These are phyloP conservation scores for Palythoa heliodiscus DNA, from an alignment of 92 coral and sea anemone genomes.

Conservation along the genomic window DNA sequence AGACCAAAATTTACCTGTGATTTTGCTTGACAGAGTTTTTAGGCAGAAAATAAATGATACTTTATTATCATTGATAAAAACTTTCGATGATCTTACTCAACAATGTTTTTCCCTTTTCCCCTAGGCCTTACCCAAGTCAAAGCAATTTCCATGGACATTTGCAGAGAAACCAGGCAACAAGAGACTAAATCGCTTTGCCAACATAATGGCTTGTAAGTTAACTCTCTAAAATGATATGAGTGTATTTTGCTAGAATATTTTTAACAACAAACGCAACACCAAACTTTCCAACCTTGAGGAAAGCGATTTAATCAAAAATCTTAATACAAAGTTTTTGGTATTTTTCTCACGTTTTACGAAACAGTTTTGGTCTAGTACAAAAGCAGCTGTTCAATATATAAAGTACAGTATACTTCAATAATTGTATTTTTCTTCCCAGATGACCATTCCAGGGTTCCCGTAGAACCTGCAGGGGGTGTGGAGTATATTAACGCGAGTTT, in stretches of 20 bases:
- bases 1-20: no score
- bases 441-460: conserved; percentile 81
- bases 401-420: background rate
- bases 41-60: no score
- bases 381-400: background rate
- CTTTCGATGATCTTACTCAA: no score
- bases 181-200: conserved; percentile 77
- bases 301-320: no score
- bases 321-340: no score
- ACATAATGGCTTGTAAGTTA: conserved; percentile 79
- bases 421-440: conserved; percentile 46
- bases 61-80: no score
- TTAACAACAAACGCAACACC: background rate
- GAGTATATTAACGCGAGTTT: conserved; percentile 83
- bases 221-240: background rate
- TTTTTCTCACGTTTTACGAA: no score
- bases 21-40: no score
- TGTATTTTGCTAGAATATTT: no score
- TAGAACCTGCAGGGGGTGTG: conserved; percentile 50
- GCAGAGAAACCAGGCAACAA: conserved; percentile 74
- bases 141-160: conserved; percentile 57
- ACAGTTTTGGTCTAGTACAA: no score
- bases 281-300: background rate
- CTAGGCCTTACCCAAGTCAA: conserved; percentile 56
- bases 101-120: background rate